Percentiles rank a stretch among this genome's conserved stretches.
phyloP scores from a whole-genome alignment of 1,140 invertebrate species.

The Calliopsis andreniformis region DNA sequence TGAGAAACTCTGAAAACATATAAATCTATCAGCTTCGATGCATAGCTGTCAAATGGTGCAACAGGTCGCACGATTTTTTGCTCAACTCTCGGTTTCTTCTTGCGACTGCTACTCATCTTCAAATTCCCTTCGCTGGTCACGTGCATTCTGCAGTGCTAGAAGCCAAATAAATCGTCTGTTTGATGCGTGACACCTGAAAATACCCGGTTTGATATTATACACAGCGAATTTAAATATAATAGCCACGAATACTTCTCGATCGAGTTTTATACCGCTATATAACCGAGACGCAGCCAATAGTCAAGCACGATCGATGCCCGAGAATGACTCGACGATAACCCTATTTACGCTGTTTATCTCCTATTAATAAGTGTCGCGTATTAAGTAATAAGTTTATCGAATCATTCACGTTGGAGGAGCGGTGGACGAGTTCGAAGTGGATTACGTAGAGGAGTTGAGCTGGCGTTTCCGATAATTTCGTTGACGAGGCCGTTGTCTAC shows the following conservation, averaged over 20 bases:
- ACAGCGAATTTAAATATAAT: slow-evolving; percentile 1
- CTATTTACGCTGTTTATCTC: not conserved
- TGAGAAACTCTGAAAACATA: no score
- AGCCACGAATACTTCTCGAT: not conserved
- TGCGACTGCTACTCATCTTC: not conserved
- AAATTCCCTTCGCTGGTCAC: not conserved
- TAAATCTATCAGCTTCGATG: no score
- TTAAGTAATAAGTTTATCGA: not conserved
- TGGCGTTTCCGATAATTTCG: not conserved
- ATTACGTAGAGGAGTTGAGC: no score
- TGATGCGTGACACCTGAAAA: slow-evolving; percentile 23
- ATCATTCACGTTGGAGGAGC: not conserved
- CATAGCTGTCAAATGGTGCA: slow-evolving; percentile 5
- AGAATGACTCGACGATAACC: not conserved
- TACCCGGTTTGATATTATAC: slow-evolving; percentile 23
- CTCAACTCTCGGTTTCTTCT: not conserved
- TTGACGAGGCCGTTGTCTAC: not conserved
- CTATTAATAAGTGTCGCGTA: not conserved
- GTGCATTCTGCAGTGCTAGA: not conserved
- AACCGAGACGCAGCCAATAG: not conserved
- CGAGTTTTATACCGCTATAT: not conserved
- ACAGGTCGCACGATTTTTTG: slow-evolving; percentile 33
- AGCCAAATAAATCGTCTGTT: slow-evolving; percentile 17
- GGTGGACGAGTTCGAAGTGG: not conserved
- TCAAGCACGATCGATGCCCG: not conserved